Conservation (phyloP, 1,140 invertebrate genomes). For the Drosophila teissieri region DNA sequence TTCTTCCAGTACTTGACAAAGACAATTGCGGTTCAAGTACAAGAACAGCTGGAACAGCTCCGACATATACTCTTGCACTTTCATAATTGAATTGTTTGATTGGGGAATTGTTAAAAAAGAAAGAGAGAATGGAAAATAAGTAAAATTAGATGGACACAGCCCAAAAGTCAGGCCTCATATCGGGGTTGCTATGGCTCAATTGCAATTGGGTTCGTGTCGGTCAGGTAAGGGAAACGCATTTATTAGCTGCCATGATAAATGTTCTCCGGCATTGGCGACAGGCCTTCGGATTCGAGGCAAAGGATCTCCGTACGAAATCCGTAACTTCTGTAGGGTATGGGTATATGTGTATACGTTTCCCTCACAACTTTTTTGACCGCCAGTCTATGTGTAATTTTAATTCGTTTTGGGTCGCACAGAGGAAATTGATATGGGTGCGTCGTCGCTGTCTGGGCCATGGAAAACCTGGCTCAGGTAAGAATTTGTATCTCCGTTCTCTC, state of each 20-base stretch:
- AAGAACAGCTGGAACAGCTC: slow-evolving; percentile 50
- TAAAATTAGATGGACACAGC: slow-evolving; percentile 42
- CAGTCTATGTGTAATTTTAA: slow-evolving; percentile 75
- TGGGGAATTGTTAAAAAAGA: slow-evolving; percentile 39
- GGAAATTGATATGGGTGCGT: slow-evolving; percentile 79
- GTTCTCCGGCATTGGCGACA: slow-evolving; percentile 45
- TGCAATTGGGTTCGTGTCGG: slow-evolving; percentile 53
- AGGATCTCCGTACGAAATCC: slow-evolving; percentile 59
- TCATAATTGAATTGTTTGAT: slow-evolving; percentile 62
- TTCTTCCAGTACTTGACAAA: slow-evolving; percentile 49
- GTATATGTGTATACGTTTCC: background rate
- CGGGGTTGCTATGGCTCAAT: slow-evolving; percentile 68
- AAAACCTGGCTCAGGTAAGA: slow-evolving; percentile 54
- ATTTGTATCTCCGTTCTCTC: slow-evolving; percentile 6
- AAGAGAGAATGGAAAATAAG: slow-evolving; percentile 14
- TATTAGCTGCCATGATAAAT: slow-evolving; percentile 82
- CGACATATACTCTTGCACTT: slow-evolving; percentile 44
- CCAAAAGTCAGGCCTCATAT: slow-evolving; percentile 35
- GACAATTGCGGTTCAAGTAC: slow-evolving; percentile 56
- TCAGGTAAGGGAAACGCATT: slow-evolving; percentile 77
- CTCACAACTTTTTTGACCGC: slow-evolving; percentile 29
- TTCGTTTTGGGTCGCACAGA: slow-evolving; percentile 71
- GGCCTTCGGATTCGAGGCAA: slow-evolving; percentile 24
- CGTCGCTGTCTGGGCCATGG: slow-evolving; percentile 29
- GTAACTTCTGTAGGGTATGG: background rate